These are phyloP conservation scores for Ailuropoda melanoleuca DNA, from an alignment of 2,113 vertebrate genomes.

Conservation along the genomic window DNA sequence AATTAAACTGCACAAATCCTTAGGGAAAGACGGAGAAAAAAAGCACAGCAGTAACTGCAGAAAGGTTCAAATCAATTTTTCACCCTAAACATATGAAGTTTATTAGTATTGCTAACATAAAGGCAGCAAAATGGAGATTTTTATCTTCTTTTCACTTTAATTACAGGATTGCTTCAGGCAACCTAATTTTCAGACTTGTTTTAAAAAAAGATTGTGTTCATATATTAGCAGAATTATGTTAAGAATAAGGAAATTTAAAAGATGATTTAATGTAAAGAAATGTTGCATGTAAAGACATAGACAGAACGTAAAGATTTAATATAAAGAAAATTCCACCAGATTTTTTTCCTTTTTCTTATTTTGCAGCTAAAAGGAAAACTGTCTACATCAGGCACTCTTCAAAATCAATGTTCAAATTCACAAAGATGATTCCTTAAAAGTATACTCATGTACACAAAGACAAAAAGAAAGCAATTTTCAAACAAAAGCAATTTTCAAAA, in stretches of 20 bases:
- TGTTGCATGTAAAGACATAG: not conserved
- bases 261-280: not conserved
- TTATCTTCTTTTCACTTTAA: slow-evolving; percentile 56
- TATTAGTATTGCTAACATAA: slow-evolving; percentile 49
- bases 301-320: not conserved
- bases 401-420: slow-evolving; percentile 47
- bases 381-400: not conserved
- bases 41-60: slow-evolving; percentile 57
- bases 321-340: not conserved
- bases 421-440: slow-evolving; percentile 42
- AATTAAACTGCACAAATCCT: slow-evolving; percentile 83
- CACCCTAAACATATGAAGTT: slow-evolving; percentile 56
- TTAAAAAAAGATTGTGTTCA: not conserved
- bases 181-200: not conserved
- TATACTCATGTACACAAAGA: slow-evolving; percentile 41
- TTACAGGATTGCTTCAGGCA: slow-evolving; percentile 2
- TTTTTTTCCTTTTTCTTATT: not conserved
- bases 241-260: not conserved
- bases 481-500: slow-evolving; percentile 73
- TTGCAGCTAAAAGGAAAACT: not conserved
- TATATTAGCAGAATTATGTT: not conserved
- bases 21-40: not conserved
- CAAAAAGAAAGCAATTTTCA: slow-evolving; percentile 67
- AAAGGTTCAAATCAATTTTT: slow-evolving; percentile 75
- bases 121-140: slow-evolving; percentile 28